Evolutionary conservation across 2,113 vertebrate species (phyloP), one percentile per base, ranked within the genome.

Genomic region (Anoura caudifer): DNA sequence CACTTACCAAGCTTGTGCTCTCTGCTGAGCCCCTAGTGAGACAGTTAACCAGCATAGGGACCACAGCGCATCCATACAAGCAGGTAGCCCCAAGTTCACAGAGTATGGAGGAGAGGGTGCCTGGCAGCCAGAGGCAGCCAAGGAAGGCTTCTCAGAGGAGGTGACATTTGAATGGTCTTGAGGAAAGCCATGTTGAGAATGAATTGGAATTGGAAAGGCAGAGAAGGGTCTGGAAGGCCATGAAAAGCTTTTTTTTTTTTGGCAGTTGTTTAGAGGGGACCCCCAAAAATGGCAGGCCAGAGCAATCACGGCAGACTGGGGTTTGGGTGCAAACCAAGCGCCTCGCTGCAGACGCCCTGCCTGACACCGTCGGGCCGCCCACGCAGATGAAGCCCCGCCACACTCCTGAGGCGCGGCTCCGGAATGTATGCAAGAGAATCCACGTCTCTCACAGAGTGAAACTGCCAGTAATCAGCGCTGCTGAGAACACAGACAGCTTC

Each of bases 391-490:
- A 90, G 82, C 38, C 56, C 75, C 16, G 94, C 24, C 50, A 87
- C 28, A 16, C n/a, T 47, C 69, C 73, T 26, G 47, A 75, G 80
- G 65, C 4, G 1, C 82, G 76, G 61, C 47, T 43, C 43, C 33
- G 33, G 70, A 70, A 33, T 14, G 72, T 85, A 92, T 94, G 89
- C 83, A 79, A 94, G 93, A 72, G 91, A 94, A 97, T 10, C 86
- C 77, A 59, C 75, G 54, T 92, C 81, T 86, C 82, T 87, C 85
- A 11, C 65, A 63, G 93, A 82, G 86, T 3, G 82, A 89, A 97
- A 94, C 45, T 79, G 95, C 95, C 82, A 96, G 75, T 94, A 91
- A 91, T 72, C 56, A 65, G 88, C 52, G 86, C 52, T 88, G 91
- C 89, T 24, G 91, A 93, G 88, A 94, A 87, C 65, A 61, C 2